Evolutionary conservation across 2,797 vertebrate species (phyloP).

Genomic region (Pelobates cultripes): DNA sequence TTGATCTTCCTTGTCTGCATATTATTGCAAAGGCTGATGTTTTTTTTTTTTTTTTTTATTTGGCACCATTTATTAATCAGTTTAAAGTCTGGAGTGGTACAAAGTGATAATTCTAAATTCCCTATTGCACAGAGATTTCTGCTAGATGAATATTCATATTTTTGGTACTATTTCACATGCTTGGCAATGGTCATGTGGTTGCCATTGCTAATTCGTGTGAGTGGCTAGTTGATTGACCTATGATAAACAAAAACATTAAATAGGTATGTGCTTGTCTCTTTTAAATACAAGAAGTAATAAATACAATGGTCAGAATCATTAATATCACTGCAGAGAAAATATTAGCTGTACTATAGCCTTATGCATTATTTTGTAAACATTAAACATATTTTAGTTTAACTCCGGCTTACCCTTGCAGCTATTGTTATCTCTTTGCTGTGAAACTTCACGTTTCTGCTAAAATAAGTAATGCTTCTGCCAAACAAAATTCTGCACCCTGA

Average conservation of each 20-base stretch:
- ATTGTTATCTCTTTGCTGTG: too few species aligned
- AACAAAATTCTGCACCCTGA: too few species aligned
- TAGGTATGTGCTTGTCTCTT: neutral
- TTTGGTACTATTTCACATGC: neutral
- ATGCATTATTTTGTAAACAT: too few species aligned
- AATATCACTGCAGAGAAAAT: too few species aligned
- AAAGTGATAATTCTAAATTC: neutral
- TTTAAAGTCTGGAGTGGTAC: slow-evolving; percentile 13
- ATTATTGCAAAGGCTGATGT: slow-evolving; percentile 27
- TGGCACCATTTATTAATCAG: slow-evolving; percentile 21
- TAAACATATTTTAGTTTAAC: too few species aligned
- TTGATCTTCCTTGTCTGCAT: slow-evolving; percentile 5
- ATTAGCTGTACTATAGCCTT: too few species aligned
- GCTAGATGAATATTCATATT: neutral
- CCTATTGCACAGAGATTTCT: slow-evolving; percentile 1
- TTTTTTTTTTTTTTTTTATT: neutral
- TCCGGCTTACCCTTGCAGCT: too few species aligned
- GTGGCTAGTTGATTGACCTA: neutral
- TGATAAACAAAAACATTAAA: neutral
- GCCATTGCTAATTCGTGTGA: neutral
- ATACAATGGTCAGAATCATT: too few species aligned
- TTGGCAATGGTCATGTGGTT: slow-evolving; percentile 8
- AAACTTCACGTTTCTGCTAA: too few species aligned
- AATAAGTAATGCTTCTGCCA: too few species aligned
- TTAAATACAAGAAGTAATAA: neutral